A percentile compares a stretch with the other conserved stretches of the same genome.
Conservation (phyloP, 2,797 vertebrate species). For the Anguilla anguilla region DNA sequence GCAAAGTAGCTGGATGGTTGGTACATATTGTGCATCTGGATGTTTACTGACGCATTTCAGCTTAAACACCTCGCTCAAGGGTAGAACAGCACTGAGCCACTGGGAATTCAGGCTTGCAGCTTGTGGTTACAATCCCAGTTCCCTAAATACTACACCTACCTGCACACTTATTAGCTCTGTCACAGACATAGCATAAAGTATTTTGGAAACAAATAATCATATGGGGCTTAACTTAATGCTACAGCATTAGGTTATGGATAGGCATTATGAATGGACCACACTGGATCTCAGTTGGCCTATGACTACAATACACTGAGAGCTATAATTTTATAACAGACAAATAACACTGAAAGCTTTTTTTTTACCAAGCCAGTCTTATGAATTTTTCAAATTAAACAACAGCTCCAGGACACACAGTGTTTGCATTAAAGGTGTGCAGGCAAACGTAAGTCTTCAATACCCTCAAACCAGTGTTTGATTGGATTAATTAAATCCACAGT, state of each 20-base stretch:
- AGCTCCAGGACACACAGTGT: too few relatives aligned
- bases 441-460: not conserved
- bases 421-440: not conserved
- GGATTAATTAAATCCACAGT: slow-evolving; percentile 19
- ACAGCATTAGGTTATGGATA: not conserved
- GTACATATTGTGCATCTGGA: not conserved
- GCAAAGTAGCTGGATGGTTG: not conserved
- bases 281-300: not conserved
- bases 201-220: not conserved
- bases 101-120: not conserved
- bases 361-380: not conserved
- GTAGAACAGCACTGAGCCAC: not conserved
- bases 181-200: not conserved
- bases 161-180: not conserved
- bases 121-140: not conserved
- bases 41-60: not conserved
- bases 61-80: not conserved
- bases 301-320: not conserved
- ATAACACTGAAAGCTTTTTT: not conserved
- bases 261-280: not conserved
- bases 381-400: not conserved
- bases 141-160: not conserved
- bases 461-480: not conserved
- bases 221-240: not conserved
- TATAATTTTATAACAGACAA: not conserved